Evolutionary conservation across 2,888 invertebrate genomes (phyloP).

Genomic region (Apotomis turbidana): DNA sequence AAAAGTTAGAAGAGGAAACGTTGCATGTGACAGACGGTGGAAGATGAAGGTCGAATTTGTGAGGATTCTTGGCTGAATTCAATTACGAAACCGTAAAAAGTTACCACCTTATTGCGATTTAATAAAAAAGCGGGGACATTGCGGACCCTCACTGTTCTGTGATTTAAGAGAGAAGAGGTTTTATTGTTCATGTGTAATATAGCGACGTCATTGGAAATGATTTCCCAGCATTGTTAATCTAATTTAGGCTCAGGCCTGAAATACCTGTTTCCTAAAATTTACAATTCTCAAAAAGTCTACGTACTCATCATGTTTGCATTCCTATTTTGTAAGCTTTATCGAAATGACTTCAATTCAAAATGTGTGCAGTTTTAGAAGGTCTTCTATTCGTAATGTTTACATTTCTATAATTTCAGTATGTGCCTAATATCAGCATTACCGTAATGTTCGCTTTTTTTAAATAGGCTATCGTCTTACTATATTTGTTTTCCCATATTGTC

Average conservation of each 20-base stretch:
- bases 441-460: no score
- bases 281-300: neutral
- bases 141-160: neutral
- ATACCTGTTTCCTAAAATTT: slow-evolving; percentile 10
- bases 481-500: no score
- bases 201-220: neutral
- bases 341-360: slow-evolving; percentile 6
- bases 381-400: slow-evolving; percentile 5
- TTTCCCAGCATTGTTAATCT: no score
- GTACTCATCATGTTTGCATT: slow-evolving; percentile 3
- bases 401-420: neutral
- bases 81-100: neutral
- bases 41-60: neutral
- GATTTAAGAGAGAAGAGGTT: neutral
- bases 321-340: slow-evolving; percentile 10
- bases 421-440: neutral
- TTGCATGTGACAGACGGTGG: neutral
- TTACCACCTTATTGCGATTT: neutral
- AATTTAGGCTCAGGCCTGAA: neutral
- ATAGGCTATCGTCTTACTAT: no score
- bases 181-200: neutral
- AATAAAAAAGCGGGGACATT: neutral
- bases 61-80: neutral
- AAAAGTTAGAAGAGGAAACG: neutral
- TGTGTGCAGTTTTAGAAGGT: slow-evolving; percentile 4